Conservation (phyloP, 2,113 vertebrate species). For the Gobius niger region DNA sequence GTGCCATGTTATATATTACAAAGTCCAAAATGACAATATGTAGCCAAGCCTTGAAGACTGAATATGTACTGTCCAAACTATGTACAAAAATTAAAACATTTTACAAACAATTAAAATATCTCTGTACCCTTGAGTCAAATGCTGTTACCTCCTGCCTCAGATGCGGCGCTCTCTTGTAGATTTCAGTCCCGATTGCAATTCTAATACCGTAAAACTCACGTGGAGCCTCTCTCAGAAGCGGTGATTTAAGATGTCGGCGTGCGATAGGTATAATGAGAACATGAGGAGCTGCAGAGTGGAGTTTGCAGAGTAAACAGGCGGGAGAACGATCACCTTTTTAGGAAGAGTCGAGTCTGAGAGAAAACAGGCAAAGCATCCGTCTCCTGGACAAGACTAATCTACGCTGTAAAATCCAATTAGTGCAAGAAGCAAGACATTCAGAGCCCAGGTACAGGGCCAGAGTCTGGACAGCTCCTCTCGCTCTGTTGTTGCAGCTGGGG, state of each 20-base stretch:
- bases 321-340: slow-evolving; percentile 65
- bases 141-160: background rate
- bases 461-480: too few species aligned
- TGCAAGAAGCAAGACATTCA: background rate
- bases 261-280: slow-evolving; percentile 34
- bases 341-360: slow-evolving; percentile 56
- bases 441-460: too few species aligned
- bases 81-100: background rate
- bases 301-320: slow-evolving; percentile 54
- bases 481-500: too few species aligned
- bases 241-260: background rate
- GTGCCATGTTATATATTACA: too few species aligned
- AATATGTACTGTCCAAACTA: background rate
- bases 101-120: background rate
- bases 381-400: background rate
- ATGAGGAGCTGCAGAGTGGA: slow-evolving; percentile 39
- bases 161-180: background rate
- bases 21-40: too few species aligned
- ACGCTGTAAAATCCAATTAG: background rate
- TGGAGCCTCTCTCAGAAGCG: background rate
- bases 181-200: background rate
- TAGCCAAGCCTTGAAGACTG: too few species aligned
- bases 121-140: background rate
- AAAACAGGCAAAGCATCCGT: slow-evolving; percentile 12
- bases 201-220: background rate